These are phyloP conservation scores for Pseudorasbora parva DNA, from an alignment of 2,113 vertebrate species.

Conservation along the genomic window DNA sequence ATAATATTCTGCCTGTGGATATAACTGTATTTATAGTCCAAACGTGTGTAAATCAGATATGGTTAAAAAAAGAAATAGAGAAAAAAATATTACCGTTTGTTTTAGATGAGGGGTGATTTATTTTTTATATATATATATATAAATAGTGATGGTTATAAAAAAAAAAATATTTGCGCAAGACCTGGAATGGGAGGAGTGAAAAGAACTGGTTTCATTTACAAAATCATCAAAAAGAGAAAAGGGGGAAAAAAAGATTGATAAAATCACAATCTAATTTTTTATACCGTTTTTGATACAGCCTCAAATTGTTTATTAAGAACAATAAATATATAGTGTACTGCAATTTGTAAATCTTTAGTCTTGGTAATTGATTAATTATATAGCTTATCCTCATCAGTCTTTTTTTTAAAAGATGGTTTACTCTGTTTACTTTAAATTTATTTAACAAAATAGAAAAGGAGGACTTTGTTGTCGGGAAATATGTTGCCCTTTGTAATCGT, in stretches of 20 bases:
- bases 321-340: slow-evolving; percentile 79
- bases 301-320: slow-evolving; percentile 85
- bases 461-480: slow-evolving; percentile 56
- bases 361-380: slow-evolving; percentile 71
- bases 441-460: slow-evolving; percentile 56
- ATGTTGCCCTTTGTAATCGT: not conserved
- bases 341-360: slow-evolving; percentile 84
- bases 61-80: not conserved
- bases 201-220: slow-evolving; percentile 50
- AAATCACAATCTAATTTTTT: slow-evolving; percentile 85
- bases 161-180: slow-evolving; percentile 14
- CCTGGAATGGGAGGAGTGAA: not conserved
- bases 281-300: slow-evolving; percentile 88
- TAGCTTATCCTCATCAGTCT: slow-evolving; percentile 68
- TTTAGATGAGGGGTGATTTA: slow-evolving; percentile 74
- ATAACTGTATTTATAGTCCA: slow-evolving; percentile 55
- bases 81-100: slow-evolving; percentile 62
- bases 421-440: slow-evolving; percentile 59
- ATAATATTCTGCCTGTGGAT: slow-evolving; percentile 56
- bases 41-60: slow-evolving; percentile 43
- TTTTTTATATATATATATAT: slow-evolving; percentile 62
- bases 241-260: slow-evolving; percentile 55
- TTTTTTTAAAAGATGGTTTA: slow-evolving; percentile 55
- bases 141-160: slow-evolving; percentile 56
- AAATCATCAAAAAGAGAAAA: slow-evolving; percentile 51